These are phyloP conservation scores for Turritopsis rubra DNA, from an alignment of 30 jellyfish, hydroid and myxozoan genomes.

Conservation along the genomic window DNA sequence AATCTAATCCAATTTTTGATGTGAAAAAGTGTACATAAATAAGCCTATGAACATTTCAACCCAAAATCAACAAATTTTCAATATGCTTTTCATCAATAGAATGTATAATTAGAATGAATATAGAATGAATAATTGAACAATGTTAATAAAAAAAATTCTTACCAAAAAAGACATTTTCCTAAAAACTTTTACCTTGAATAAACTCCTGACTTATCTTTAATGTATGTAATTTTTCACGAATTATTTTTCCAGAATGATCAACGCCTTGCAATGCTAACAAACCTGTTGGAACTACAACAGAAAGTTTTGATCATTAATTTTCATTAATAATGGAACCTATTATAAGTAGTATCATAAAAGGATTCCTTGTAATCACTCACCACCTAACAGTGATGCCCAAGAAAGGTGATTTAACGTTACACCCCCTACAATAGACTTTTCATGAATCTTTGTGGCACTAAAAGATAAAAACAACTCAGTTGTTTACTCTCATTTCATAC, in stretches of 20 bases:
- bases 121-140: background rate
- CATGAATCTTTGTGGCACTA: slow-evolving; percentile 69
- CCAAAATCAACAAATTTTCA: background rate
- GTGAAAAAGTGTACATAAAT: too few species aligned
- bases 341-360: background rate
- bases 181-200: slow-evolving; percentile 45
- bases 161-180: too few species aligned
- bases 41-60: too few species aligned
- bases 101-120: background rate
- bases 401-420: slow-evolving; percentile 82
- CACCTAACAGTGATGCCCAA: slow-evolving; percentile 93
- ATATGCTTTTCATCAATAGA: background rate
- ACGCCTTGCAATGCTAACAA: slow-evolving; percentile 81
- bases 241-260: slow-evolving; percentile 67
- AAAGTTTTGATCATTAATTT: background rate
- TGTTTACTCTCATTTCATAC: too few species aligned
- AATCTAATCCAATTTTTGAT: too few species aligned
- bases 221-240: slow-evolving; percentile 58
- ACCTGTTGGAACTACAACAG: slow-evolving; percentile 73
- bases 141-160: too few species aligned
- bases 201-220: slow-evolving; percentile 55
- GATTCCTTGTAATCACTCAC: slow-evolving; percentile 15
- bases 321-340: background rate
- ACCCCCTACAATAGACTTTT: slow-evolving; percentile 84
- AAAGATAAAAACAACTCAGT: background rate